Conservation (phyloP, 2,113 vertebrate species). For the Sturnus vulgaris region DNA sequence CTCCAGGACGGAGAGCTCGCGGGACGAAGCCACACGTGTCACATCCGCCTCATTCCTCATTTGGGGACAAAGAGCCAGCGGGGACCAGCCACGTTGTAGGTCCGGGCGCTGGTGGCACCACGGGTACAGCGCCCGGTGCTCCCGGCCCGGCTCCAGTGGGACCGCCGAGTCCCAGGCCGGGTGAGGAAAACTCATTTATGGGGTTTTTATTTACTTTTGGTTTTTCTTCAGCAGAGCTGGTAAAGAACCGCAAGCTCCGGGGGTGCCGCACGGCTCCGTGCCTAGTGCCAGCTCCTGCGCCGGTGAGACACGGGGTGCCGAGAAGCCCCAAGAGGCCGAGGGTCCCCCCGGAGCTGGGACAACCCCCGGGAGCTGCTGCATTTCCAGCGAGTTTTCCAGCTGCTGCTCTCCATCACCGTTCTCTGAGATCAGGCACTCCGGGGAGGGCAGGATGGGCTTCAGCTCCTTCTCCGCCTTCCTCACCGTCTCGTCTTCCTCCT, state of each 20-base stretch:
- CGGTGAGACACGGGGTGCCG: neutral
- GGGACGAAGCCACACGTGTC: neutral
- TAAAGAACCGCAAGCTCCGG: neutral
- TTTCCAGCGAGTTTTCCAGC: neutral
- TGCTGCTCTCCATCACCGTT: neutral
- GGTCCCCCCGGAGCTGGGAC: too few species aligned
- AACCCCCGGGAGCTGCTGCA: too few species aligned
- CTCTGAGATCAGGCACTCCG: neutral
- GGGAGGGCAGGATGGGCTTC: neutral
- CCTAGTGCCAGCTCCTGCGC: neutral
- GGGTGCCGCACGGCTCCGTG: rapidly evolving
- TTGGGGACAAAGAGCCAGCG: neutral
- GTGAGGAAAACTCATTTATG: neutral
- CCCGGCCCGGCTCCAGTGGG: neutral
- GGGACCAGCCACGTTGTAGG: neutral
- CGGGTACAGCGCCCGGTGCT: neutral
- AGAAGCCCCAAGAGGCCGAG: neutral
- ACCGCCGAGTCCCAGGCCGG: neutral
- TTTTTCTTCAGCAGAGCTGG: neutral
- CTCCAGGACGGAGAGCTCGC: neutral
- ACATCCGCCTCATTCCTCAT: neutral
- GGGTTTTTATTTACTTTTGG: neutral
- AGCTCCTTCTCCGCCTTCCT: neutral
- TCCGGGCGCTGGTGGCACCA: neutral
- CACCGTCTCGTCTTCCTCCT: rapidly evolving